Percentiles rank a stretch among this genome's conserved stretches.
phyloP scores from a whole-genome alignment of 2,888 invertebrate species.

The Pterobdella sp. region DNA sequence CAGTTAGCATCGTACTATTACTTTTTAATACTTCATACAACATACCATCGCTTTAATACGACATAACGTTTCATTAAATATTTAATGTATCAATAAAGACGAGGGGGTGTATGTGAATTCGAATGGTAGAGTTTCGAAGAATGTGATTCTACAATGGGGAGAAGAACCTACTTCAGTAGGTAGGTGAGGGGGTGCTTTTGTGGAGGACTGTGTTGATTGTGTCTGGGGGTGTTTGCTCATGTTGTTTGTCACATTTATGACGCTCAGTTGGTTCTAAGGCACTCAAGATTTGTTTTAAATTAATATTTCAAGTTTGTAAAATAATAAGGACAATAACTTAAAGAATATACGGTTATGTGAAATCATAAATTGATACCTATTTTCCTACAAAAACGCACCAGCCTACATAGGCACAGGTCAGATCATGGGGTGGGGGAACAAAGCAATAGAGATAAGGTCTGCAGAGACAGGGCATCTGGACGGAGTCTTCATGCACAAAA shows the following conservation, averaged over 20 bases:
- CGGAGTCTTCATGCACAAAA: conserved; percentile 99
- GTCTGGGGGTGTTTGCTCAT: too few species aligned
- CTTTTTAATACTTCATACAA: neutral
- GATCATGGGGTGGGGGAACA: conserved; percentile 99
- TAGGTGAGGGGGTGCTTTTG: conserved; percentile 41
- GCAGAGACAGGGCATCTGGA: conserved; percentile 98
- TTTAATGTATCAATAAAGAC: conserved; percentile 53
- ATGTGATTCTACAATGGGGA: conserved; percentile 81
- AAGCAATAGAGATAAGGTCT: conserved; percentile 98
- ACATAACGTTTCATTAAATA: neutral
- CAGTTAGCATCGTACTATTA: conserved; percentile 55
- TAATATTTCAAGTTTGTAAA: too few species aligned
- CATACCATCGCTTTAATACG: neutral
- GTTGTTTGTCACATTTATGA: too few species aligned
- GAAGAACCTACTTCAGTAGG: conserved; percentile 83
- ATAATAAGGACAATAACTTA: too few species aligned
- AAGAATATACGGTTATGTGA: too few species aligned
- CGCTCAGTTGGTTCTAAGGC: too few species aligned
- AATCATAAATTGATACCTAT: too few species aligned
- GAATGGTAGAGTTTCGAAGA: conserved; percentile 79
- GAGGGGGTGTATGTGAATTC: conserved; percentile 99
- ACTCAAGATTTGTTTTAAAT: too few species aligned
- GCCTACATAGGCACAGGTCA: conserved; percentile 99
- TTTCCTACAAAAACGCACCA: conserved; percentile 40
- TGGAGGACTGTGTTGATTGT: too few species aligned